Percentiles rank a stretch among this genome's conserved stretches.
Evolutionary conservation across 2,797 vertebrate genomes (phyloP).

Genomic region (Otolemur crassicaudatus): DNA sequence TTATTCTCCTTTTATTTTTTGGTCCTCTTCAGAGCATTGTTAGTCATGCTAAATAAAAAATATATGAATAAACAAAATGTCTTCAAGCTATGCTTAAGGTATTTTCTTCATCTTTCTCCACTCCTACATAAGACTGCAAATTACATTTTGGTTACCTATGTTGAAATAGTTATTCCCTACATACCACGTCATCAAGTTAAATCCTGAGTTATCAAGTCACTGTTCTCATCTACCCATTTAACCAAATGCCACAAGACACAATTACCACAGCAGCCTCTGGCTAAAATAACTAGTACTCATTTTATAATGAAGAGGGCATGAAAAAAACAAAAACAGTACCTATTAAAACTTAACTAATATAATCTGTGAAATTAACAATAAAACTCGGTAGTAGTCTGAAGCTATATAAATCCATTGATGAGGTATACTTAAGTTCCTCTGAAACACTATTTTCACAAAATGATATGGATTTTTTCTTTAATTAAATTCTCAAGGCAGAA

Average conservation of each 20-base stretch:
- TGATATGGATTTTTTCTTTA: not conserved
- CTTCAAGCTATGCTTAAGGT: not conserved
- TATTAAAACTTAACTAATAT: not conserved
- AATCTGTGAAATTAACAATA: not conserved
- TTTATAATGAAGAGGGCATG: not conserved
- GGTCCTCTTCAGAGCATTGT: not conserved
- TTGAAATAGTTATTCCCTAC: not conserved
- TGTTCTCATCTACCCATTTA: not conserved
- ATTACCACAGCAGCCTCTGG: not conserved
- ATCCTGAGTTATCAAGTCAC: not conserved
- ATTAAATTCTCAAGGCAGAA: constrained; percentile 48
- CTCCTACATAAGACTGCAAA: not conserved
- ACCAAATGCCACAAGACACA: not conserved
- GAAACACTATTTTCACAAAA: not conserved
- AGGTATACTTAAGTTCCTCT: not conserved
- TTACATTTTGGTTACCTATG: not conserved
- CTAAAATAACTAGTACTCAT: not conserved
- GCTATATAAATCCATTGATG: not conserved
- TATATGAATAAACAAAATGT: not conserved
- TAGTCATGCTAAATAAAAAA: constrained; percentile 40
- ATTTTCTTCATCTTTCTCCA: constrained; percentile 12
- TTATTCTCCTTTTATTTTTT: constrained; percentile 1
- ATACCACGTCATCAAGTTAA: not conserved
- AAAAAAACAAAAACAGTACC: not conserved
- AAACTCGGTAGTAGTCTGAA: not conserved